Percentiles rank a stretch among this genome's conserved stretches.
Conservation (phyloP, 2,113 vertebrate species). For the Charina bottae region DNA sequence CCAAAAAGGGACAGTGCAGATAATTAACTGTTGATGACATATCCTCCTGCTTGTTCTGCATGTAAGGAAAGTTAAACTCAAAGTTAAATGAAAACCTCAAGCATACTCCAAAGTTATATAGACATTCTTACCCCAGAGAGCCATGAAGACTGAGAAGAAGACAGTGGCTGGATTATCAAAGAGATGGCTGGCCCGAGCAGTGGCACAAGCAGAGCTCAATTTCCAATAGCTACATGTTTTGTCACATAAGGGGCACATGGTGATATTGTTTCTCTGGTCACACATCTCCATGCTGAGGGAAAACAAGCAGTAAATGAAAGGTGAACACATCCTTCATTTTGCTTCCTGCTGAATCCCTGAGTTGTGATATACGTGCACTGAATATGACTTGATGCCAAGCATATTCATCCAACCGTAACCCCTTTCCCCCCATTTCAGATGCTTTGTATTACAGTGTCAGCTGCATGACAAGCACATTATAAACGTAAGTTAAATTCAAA, state of each 20-base stretch:
- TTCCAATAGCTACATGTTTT: constrained; percentile 95
- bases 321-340: background rate
- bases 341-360: background rate
- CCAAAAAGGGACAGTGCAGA: constrained; percentile 15
- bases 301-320: fast-evolving
- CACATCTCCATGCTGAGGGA: constrained; percentile 94
- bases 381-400: background rate
- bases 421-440: background rate
- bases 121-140: constrained; percentile 89
- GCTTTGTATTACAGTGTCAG: too few species aligned
- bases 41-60: constrained; percentile 49
- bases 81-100: background rate
- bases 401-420: background rate
- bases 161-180: constrained; percentile 97
- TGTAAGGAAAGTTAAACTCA: constrained; percentile 61
- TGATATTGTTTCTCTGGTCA: constrained; percentile 90
- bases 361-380: background rate
- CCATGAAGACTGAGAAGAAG: constrained; percentile 98
- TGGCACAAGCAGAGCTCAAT: constrained; percentile 89
- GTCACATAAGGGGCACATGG: constrained; percentile 97
- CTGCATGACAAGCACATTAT: background rate
- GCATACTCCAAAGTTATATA: background rate
- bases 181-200: constrained; percentile 93
- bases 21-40: constrained; percentile 61
- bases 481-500: background rate